Evolutionary conservation across 2,888 invertebrate species (phyloP), one percentile per base, ranked within the genome.

Genomic region (Nomada hirtipes): DNA sequence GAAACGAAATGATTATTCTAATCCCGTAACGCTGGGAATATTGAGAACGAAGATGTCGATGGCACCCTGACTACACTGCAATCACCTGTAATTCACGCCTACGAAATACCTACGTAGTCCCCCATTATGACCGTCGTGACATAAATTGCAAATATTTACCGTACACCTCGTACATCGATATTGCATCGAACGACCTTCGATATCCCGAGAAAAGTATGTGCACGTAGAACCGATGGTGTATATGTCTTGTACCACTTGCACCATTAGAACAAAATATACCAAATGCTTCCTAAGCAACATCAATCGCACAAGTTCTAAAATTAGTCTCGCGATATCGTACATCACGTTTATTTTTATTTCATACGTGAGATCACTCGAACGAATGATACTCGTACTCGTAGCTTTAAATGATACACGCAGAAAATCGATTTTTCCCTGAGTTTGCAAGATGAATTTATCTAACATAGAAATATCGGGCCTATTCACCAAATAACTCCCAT

Each of bases 61-160:
- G 64, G 70, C 74, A 71, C 55, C 47, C 68, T 55, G 60, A 71
- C 71, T 64, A 53, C 55, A 68, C 67, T 64, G 57, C 82, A 74
- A 82, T 80, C 88, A 87, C 87, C 88, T 87, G 88, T 79, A 85
- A 87, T 83, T 87, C 83, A 84, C 87, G 81, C 87, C 87, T 76
- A 87, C 84, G 72, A 85, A 82, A 79, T 88, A 60, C 88, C 88
- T 84, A 87, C 87, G 64, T 84, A 47, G 60, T 81, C 55, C 57
- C 60, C 75, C 65, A 88, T 86, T 76, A 71, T 50, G 60, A 69
- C 42, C 53, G 61, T 63, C 69, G 70, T 84, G 88, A 88, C 87
- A 87, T 84, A 80, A 76, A 86, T 86, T 70, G 80, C 74, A 70
- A 80, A 82, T 65, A 82, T 76, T 79, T 76, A 84, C 77, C 65